Conservation (phyloP, 2,797 vertebrate genomes). For the Rhadinocentrus ornatus region DNA sequence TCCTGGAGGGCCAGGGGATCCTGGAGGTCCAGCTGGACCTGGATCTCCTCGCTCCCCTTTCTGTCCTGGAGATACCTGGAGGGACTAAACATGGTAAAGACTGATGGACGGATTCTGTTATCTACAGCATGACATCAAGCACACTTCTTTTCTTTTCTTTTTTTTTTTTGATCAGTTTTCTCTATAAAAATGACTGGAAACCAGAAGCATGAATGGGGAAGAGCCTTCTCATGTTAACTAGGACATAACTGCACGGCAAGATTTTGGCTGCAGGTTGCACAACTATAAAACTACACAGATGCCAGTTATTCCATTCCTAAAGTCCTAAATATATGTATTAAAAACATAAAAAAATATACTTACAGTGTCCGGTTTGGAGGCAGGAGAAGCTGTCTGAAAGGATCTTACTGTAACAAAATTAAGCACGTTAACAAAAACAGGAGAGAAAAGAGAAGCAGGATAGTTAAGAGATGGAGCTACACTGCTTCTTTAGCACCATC, state of each 20-base stretch:
- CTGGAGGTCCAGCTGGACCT: slow-evolving; percentile 67
- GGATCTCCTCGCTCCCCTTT: slow-evolving; percentile 80
- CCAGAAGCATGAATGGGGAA: slow-evolving; percentile 4
- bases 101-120: background rate
- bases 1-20: slow-evolving; percentile 68
- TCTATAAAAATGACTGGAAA: background rate
- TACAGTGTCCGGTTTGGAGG: slow-evolving; percentile 37
- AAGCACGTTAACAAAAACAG: background rate
- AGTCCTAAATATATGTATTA: background rate
- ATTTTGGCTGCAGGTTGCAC: background rate
- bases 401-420: slow-evolving; percentile 35
- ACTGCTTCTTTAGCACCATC: slow-evolving; percentile 33
- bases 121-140: background rate
- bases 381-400: background rate
- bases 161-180: background rate
- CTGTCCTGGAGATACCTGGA: slow-evolving; percentile 61
- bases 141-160: too few species aligned
- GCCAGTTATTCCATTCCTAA: background rate
- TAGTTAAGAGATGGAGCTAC: too few species aligned
- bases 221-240: background rate
- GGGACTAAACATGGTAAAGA: slow-evolving; percentile 3
- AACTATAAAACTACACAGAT: background rate
- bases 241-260: background rate
- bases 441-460: background rate
- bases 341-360: slow-evolving; percentile 31